Percentiles rank a stretch among this genome's conserved stretches.
These are phyloP conservation scores for Oscheius sp. DNA, from an alignment of 2,888 invertebrate species.

Conservation along the genomic window DNA sequence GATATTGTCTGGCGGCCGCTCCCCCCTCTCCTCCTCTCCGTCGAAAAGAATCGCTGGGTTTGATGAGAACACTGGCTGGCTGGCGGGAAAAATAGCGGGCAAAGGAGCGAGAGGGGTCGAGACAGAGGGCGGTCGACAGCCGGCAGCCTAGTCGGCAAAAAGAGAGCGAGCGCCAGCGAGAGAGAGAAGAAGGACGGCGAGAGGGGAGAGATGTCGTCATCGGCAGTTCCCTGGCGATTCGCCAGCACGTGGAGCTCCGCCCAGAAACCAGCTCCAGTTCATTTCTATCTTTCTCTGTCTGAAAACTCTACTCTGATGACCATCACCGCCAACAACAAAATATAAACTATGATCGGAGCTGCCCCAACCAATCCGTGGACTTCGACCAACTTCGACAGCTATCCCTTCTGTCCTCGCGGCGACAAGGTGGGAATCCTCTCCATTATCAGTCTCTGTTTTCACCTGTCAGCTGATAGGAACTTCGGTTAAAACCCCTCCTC, in stretches of 20 bases:
- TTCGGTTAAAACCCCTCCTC: neutral
- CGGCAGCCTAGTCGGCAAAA: neutral
- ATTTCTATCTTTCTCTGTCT: neutral
- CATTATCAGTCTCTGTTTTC: too few relatives aligned
- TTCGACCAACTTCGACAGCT: conserved; percentile 32
- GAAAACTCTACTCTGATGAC: neutral
- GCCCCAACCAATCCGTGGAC: conserved; percentile 35
- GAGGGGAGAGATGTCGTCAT: conserved; percentile 21
- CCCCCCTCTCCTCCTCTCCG: neutral
- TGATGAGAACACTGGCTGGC: conserved; percentile 12
- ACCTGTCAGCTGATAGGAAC: too few relatives aligned
- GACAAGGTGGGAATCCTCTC: conserved; percentile 26
- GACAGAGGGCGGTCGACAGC: too few relatives aligned
- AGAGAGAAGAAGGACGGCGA: neutral
- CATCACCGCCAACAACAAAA: neutral
- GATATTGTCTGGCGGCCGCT: conserved; percentile 5
- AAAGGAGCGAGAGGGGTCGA: conserved; percentile 5
- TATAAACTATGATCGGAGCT: conserved; percentile 21
- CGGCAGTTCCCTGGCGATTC: conserved; percentile 15
- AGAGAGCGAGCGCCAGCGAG: conserved; percentile 1
- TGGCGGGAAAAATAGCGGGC: neutral
- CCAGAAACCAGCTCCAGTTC: conserved; percentile 29
- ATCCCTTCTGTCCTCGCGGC: conserved; percentile 26
- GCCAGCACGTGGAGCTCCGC: conserved; percentile 34
- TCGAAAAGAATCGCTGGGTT: conserved; percentile 24